Evolutionary conservation across 2,888 invertebrate genomes (phyloP), one percentile per base, ranked within the genome.

Genomic region (Beris morrisii): DNA sequence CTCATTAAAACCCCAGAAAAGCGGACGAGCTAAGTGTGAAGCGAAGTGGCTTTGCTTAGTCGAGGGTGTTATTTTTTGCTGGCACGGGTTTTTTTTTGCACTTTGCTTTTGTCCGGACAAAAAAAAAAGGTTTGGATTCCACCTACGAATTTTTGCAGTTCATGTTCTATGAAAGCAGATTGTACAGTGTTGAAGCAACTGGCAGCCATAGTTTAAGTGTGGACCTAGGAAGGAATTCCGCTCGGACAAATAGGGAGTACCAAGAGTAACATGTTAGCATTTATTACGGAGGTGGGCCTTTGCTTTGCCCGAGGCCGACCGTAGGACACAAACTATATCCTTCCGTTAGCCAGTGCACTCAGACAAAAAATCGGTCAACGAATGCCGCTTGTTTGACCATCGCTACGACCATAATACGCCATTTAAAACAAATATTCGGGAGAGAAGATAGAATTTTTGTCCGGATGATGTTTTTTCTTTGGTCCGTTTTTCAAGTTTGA

Each of bases 361-460:
- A 45, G 44, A 45, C 7, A 52, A 56, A 38, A n/a, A 43, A 13
- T 9, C 13, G 5, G 6, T 38, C 5, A 30, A 55, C 12, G 54
- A 12, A 4, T 12, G 15, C 31, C 31, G 5, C n/a, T n/a, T 12
- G 43, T 9, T 15, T 13, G 56, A 43, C 6, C 4, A n/a, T 22
- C 15, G 13, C 13, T 4, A 9, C 11, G 15, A n/a, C 11, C 45
- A 30, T 9, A 9, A 31, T 32, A 28, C 13, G 13, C 46, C 28
- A 28, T 52, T 61, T 50, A 61, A 61, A 50, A 61, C 52, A 61
- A 61, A 61, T 61, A 61, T 38, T 61, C 61, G n/a, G 52, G 5
- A 61, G 50, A 32, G 32, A 52, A 50, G 32, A 12, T 7, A 38
- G 38, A 7, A 38, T 38, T 38, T 38, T 9, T 38, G 38, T 5